A percentile compares a stretch with the other conserved stretches of the same genome.
These are phyloP conservation scores for Schizopygopsis malacanthus DNA, from an alignment of 2,797 vertebrate species.

Conservation along the genomic window DNA sequence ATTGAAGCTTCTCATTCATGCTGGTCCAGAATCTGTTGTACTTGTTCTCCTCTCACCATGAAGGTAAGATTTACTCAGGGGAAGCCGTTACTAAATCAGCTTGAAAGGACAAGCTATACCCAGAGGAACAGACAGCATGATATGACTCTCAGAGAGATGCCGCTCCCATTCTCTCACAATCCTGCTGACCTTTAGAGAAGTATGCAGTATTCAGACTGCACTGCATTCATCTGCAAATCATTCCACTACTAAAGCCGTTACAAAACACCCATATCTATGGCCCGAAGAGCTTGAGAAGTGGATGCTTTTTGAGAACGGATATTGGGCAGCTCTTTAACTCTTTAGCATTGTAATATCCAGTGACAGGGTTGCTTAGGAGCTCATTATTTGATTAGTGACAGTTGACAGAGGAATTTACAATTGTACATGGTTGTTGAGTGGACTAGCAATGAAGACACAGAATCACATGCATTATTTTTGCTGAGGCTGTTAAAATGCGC, in stretches of 20 bases:
- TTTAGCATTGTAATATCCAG: not conserved
- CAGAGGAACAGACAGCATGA: slow-evolving; percentile 39
- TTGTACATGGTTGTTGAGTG: not conserved
- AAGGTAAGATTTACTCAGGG: slow-evolving; percentile 37
- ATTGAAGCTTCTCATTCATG: slow-evolving; percentile 1
- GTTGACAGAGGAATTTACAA: not conserved
- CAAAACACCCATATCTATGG: slow-evolving; percentile 18
- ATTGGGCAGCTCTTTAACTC: not conserved
- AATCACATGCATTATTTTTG: slow-evolving; percentile 11
- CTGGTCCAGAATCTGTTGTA: slow-evolving; percentile 41
- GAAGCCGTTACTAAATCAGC: slow-evolving; percentile 40
- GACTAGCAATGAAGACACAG: not conserved
- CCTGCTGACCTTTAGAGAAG: slow-evolving; percentile 46
- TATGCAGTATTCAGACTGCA: slow-evolving; percentile 29
- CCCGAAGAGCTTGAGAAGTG: slow-evolving; percentile 11
- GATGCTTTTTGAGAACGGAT: not conserved
- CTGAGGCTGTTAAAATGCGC: slow-evolving; percentile 10
- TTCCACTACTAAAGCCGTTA: not conserved
- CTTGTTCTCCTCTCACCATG: slow-evolving; percentile 30
- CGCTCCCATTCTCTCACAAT: slow-evolving; percentile 37
- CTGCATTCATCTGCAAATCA: slow-evolving; percentile 39
- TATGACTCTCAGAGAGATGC: slow-evolving; percentile 6
- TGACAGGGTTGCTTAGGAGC: not conserved
- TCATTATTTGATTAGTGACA: slow-evolving; percentile 17
- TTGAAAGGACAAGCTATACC: slow-evolving; percentile 43